These are phyloP conservation scores for Catagonus wagneri DNA, from an alignment of 2,113 vertebrate species.

Conservation along the genomic window DNA sequence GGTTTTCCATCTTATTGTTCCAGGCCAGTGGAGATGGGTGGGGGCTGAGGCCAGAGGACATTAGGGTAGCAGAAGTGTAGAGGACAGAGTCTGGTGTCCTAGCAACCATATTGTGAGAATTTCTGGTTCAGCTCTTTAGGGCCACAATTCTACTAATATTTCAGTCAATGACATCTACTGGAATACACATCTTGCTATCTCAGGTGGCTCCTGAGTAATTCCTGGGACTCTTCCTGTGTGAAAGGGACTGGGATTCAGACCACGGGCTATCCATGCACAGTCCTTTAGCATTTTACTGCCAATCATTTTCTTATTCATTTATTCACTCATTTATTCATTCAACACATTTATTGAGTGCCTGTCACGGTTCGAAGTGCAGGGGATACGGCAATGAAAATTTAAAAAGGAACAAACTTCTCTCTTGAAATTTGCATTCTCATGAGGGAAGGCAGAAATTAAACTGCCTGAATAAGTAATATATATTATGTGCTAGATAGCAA, in stretches of 20 bases:
- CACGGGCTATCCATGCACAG: background rate
- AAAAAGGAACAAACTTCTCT: background rate
- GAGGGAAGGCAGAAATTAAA: background rate
- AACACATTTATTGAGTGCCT: background rate
- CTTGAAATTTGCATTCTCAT: background rate
- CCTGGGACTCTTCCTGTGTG: background rate
- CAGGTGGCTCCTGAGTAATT: background rate
- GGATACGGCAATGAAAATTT: background rate
- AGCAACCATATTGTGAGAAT: background rate
- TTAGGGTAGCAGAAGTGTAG: background rate
- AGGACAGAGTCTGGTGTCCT: background rate
- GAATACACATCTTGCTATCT: background rate
- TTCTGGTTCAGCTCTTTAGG: background rate
- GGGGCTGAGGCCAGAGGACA: rapidly evolving
- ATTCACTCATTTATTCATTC: background rate
- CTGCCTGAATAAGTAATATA: background rate
- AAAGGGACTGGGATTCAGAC: background rate
- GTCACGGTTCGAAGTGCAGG: background rate
- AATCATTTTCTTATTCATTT: background rate
- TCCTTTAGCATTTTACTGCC: background rate
- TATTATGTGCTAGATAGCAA: background rate
- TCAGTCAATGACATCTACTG: background rate
- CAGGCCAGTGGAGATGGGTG: no score
- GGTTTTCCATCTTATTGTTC: background rate
- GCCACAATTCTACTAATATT: background rate